Percentiles rank a stretch among this genome's conserved stretches.
These are phyloP conservation scores for Hippocampus kuda DNA, from an alignment of 2,797 vertebrate species.

Conservation along the genomic window DNA sequence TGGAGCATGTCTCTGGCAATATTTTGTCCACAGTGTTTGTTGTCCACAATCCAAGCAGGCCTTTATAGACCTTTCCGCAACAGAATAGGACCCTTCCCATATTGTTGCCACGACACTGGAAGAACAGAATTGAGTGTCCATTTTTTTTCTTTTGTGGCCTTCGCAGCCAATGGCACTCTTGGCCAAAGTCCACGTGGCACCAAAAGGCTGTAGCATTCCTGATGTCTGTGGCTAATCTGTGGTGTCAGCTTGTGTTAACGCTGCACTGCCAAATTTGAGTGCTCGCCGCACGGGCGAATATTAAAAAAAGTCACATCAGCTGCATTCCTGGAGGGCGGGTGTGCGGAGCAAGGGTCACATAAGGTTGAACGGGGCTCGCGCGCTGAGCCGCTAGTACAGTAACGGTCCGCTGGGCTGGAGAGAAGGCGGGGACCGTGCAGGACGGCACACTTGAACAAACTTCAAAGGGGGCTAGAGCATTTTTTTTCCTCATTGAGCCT, in stretches of 20 bases:
- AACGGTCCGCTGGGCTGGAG: conserved; percentile 52
- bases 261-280: conserved; percentile 91
- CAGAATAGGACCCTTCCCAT: background rate
- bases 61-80: background rate
- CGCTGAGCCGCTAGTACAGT: conserved; percentile 48
- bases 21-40: background rate
- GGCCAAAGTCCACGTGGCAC: conserved; percentile 90
- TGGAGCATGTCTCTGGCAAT: background rate
- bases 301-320: conserved; percentile 85
- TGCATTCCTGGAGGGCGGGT: conserved; percentile 75
- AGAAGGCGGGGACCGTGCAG: conserved; percentile 49
- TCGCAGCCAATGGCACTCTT: conserved; percentile 79
- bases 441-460: conserved; percentile 28
- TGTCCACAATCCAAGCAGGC: background rate
- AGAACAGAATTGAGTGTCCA: conserved; percentile 7
- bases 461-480: conserved; percentile 49
- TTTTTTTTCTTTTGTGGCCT: conserved; percentile 45
- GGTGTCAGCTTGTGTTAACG: conserved; percentile 99
- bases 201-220: conserved; percentile 94
- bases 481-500: conserved; percentile 50
- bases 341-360: conserved; percentile 58
- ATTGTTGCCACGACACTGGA: background rate
- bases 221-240: conserved; percentile 99
- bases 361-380: conserved; percentile 55
- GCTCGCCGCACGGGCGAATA: conserved; percentile 85